Evolutionary conservation across 2,113 vertebrate species (phyloP).

Genomic region (Sylvietta virens): DNA sequence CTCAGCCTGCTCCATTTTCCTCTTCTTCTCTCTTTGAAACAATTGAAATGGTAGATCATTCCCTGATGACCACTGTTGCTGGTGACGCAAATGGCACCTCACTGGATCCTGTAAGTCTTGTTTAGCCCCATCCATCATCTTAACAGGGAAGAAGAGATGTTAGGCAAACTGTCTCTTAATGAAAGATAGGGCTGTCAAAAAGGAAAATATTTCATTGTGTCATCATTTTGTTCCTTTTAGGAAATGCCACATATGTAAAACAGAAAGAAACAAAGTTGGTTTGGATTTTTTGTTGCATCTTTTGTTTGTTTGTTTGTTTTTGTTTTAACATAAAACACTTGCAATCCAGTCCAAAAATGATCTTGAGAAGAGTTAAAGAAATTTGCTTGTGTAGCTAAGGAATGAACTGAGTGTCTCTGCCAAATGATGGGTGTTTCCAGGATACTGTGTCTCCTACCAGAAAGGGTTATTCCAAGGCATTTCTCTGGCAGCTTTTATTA

Average conservation of each 20-base stretch:
- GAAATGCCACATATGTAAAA: constrained; percentile 43
- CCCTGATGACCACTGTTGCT: background rate
- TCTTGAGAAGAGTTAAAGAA: background rate
- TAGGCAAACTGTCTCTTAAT: constrained; percentile 25
- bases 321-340: background rate
- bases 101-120: background rate
- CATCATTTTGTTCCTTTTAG: constrained; percentile 1
- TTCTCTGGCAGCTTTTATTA: constrained; percentile 23
- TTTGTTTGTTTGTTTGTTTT: background rate
- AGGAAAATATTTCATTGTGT: background rate
- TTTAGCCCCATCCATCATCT: background rate
- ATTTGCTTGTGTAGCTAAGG: background rate
- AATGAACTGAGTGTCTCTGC: background rate
- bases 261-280: constrained; percentile 25
- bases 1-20: background rate
- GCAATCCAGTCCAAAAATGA: background rate
- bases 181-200: constrained; percentile 20
- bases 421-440: constrained; percentile 18
- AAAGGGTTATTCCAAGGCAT: constrained; percentile 24
- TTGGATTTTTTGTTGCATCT: rapidly evolving
- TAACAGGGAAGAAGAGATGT: background rate
- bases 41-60: background rate
- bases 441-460: background rate
- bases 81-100: constrained; percentile 1
- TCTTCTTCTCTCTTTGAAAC: background rate